phyloP scores from a whole-genome alignment of 2,113 vertebrate genomes.

The Shinisaurus crocodilurus region DNA sequence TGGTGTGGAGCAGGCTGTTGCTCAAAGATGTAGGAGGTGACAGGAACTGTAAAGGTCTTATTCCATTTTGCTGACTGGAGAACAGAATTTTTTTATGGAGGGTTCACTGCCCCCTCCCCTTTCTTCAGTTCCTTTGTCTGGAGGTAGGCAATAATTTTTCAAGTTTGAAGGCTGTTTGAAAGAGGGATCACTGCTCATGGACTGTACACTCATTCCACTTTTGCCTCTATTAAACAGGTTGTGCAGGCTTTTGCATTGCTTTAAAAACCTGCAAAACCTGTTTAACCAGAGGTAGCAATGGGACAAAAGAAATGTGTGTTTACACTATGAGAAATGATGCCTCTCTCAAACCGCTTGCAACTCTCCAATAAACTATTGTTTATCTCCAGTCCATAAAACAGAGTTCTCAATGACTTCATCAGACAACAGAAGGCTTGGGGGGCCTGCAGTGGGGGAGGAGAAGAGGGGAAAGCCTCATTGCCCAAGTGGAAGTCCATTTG shows the following conservation, averaged over 20 bases:
- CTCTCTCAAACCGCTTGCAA: background rate
- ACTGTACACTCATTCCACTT: background rate
- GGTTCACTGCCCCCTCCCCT: background rate
- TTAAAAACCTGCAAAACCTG: background rate
- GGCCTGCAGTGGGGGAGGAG: background rate
- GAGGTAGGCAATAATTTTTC: background rate
- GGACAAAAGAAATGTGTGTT: background rate
- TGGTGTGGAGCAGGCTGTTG: background rate
- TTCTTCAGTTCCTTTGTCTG: background rate
- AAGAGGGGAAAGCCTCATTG: background rate
- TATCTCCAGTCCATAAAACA: background rate
- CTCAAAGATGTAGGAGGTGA: background rate
- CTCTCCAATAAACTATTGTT: background rate
- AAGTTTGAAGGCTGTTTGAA: background rate
- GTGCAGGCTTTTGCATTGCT: background rate
- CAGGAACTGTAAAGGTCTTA: background rate
- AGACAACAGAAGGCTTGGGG: background rate
- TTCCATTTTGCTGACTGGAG: background rate
- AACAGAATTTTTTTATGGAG: background rate
- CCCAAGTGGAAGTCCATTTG: no score
- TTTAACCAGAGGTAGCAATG: no score
- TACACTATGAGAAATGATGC: background rate
- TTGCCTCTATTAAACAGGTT: background rate
- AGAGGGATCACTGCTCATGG: background rate
- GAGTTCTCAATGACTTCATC: background rate